Percentiles rank a stretch among this genome's conserved stretches.
These are phyloP conservation scores for Tribolium castaneum DNA, from an alignment of 1,140 invertebrate genomes.

Conservation along the genomic window DNA sequence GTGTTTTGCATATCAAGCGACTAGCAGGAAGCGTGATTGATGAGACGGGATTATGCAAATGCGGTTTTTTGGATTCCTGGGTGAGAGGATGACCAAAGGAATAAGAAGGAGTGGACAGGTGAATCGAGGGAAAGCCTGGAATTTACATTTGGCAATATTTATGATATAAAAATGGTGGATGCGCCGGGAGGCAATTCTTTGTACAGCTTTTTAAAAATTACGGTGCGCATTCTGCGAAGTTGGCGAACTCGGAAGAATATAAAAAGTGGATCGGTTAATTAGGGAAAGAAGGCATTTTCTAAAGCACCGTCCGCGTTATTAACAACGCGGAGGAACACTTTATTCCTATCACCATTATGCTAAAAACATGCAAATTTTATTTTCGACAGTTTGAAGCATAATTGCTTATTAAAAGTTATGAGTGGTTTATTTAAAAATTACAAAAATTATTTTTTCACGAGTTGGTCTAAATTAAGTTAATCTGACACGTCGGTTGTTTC, in stretches of 20 bases:
- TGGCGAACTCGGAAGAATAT: not conserved
- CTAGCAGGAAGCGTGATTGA: slow-evolving; percentile 25
- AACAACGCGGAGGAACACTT: not conserved
- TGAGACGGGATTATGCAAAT: slow-evolving; percentile 26
- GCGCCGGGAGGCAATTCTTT: not conserved
- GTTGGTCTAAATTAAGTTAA: not conserved
- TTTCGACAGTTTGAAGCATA: not conserved
- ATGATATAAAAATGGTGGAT: not conserved
- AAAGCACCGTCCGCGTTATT: not conserved
- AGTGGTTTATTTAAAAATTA: too few species aligned
- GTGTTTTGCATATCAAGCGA: slow-evolving; percentile 40
- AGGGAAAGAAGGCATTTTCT: not conserved
- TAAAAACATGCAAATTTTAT: not conserved
- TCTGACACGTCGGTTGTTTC: not conserved
- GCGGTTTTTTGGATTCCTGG: not conserved
- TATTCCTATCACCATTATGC: not conserved
- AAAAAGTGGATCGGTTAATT: not conserved
- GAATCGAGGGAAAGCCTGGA: too few species aligned
- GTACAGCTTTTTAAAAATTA: not conserved
- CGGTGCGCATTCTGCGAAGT: not conserved
- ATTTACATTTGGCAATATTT: too few species aligned
- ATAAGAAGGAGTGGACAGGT: not conserved
- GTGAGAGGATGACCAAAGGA: not conserved
- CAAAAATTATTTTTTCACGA: not conserved
- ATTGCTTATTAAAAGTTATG: too few species aligned